Conservation (phyloP, 1,140 invertebrate genomes). For the Periplaneta americana region DNA sequence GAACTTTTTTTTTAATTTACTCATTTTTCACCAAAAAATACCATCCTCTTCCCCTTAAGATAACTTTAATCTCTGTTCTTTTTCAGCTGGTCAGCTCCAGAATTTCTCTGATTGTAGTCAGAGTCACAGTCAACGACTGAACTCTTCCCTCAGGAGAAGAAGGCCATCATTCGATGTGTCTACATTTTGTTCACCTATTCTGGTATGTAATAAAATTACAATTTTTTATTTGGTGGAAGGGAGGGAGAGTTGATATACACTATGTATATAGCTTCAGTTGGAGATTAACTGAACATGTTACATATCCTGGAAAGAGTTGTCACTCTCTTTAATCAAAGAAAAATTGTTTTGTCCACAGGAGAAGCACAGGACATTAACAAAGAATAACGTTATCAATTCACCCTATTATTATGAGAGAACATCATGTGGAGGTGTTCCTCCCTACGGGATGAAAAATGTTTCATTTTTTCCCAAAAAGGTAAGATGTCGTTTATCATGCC, state of each 20-base stretch:
- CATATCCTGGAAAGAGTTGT: too few relatives aligned
- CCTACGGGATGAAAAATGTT: constrained; percentile 34
- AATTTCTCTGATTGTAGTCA: constrained; percentile 33
- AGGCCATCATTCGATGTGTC: constrained; percentile 51
- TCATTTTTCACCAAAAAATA: too few relatives aligned
- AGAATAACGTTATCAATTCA: constrained; percentile 43
- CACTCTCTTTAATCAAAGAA: too few relatives aligned
- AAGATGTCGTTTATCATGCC: constrained; percentile 32
- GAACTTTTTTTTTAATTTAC: too few relatives aligned
- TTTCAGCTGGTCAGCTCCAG: constrained; percentile 35
- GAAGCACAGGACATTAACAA: background rate
- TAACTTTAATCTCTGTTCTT: background rate
- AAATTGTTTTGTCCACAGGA: too few relatives aligned
- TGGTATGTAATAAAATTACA: constrained; percentile 26
- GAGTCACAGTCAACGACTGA: background rate
- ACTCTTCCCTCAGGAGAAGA: background rate
- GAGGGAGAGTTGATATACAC: too few relatives aligned
- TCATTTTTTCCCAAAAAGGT: background rate
- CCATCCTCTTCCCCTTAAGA: too few relatives aligned
- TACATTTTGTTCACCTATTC: constrained; percentile 33
- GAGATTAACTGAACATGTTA: too few relatives aligned
- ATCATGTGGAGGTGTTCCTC: constrained; percentile 70
- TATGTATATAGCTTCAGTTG: too few relatives aligned
- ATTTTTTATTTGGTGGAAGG: background rate
- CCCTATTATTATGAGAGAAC: constrained; percentile 79